Evolutionary conservation across 2,797 vertebrate genomes (phyloP).

Genomic region (Microcaecilia unicolor): DNA sequence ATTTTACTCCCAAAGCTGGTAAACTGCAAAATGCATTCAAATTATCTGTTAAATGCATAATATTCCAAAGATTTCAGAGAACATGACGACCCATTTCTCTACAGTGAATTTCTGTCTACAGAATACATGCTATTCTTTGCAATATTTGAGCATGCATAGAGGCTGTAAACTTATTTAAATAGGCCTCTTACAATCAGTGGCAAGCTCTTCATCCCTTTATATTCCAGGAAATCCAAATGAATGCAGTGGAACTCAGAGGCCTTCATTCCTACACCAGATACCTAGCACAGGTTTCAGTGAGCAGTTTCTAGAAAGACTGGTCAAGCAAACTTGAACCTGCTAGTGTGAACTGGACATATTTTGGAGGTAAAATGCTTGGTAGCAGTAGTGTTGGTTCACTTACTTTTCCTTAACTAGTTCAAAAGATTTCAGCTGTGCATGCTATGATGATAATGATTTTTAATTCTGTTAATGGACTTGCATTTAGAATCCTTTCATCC

Average conservation of each 20-base stretch:
- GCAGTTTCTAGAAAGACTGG: constrained; percentile 33
- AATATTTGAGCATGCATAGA: no score
- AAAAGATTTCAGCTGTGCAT: constrained; percentile 22
- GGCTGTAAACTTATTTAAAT: no score
- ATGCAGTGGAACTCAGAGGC: constrained; percentile 1
- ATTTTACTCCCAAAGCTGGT: no score
- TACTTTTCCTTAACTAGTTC: constrained; percentile 32
- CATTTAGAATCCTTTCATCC: constrained; percentile 45
- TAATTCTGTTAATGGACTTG: constrained; percentile 41
- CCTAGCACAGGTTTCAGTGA: constrained; percentile 20
- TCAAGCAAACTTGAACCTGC: constrained; percentile 28
- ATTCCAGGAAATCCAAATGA: constrained; percentile 10
- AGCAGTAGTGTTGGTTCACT: constrained; percentile 8
- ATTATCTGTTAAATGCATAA: no score
- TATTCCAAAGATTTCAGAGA: no score
- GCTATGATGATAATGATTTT: constrained; percentile 37
- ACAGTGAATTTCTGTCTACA: no score
- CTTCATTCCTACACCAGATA: constrained; percentile 16
- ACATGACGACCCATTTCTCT: no score
- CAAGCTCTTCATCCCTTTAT: no score
- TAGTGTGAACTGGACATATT: constrained; percentile 31
- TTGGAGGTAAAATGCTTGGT: constrained; percentile 22
- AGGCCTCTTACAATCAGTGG: no score
- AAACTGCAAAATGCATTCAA: no score
- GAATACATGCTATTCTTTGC: no score